Evolutionary conservation across 2,797 vertebrate species (phyloP).

Genomic region (Galaxias olidus): DNA sequence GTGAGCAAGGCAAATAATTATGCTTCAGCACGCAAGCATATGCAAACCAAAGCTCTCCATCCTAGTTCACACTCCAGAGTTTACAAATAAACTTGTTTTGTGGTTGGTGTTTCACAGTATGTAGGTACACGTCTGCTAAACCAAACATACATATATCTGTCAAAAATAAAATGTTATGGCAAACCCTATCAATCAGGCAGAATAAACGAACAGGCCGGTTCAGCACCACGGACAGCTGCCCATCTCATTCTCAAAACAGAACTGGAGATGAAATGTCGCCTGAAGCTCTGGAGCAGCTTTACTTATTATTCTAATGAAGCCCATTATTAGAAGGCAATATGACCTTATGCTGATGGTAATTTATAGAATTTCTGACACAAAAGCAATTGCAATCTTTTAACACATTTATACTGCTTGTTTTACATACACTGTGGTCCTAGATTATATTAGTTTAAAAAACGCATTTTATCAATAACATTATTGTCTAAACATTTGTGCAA

Average conservation of each 20-base stretch:
- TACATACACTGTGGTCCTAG: slow-evolving; percentile 8
- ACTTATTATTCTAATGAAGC: too few species aligned
- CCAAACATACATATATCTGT: slow-evolving; percentile 14
- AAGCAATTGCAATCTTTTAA: slow-evolving; percentile 10
- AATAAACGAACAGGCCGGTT: slow-evolving; percentile 19
- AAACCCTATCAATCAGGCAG: slow-evolving; percentile 1
- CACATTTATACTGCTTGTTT: slow-evolving; percentile 15
- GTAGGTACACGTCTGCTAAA: neutral
- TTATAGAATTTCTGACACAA: neutral
- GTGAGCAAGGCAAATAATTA: slow-evolving; percentile 1
- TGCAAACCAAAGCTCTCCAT: neutral
- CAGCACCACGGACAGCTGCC: slow-evolving; percentile 74
- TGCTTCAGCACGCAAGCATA: slow-evolving; percentile 9
- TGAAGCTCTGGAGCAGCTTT: neutral
- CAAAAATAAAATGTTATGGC: slow-evolving; percentile 17
- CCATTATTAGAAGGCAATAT: too few species aligned
- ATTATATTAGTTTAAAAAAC: slow-evolving; percentile 13
- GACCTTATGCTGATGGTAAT: slow-evolving; percentile 10
- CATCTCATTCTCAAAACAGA: neutral
- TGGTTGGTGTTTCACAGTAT: neutral
- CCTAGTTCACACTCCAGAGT: neutral
- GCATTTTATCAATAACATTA: too few species aligned
- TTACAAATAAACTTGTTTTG: too few species aligned
- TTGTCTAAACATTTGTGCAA: too few species aligned
- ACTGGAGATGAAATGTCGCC: neutral